Percentiles rank a stretch among this genome's conserved stretches.
Evolutionary conservation across 1,140 invertebrate species (phyloP).

Genomic region (Lithobius niger): DNA sequence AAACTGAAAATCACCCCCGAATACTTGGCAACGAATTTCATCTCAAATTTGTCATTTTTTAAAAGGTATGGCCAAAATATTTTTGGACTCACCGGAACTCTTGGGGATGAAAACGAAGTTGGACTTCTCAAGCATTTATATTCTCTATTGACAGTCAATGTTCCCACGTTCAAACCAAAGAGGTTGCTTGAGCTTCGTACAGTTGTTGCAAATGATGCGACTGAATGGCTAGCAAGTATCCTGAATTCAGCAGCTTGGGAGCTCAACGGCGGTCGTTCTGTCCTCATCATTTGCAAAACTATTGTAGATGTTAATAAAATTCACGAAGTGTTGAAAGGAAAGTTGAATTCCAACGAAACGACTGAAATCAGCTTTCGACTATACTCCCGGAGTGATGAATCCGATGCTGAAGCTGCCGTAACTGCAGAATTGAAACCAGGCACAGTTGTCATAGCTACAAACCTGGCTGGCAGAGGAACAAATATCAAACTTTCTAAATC

Average conservation of each 20-base stretch:
- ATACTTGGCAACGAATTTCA: too few species aligned
- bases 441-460: slow-evolving; percentile 30
- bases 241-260: slow-evolving; percentile 18
- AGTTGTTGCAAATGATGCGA: slow-evolving; percentile 24
- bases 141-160: too few species aligned
- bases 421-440: slow-evolving; percentile 10
- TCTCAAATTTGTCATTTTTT: too few species aligned
- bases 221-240: slow-evolving; percentile 22
- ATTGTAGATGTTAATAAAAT: slow-evolving; percentile 19
- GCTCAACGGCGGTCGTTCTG: slow-evolving; percentile 17
- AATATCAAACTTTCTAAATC: slow-evolving; percentile 27
- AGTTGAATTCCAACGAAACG: too few species aligned
- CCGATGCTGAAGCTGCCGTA: slow-evolving; percentile 11
- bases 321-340: slow-evolving; percentile 3
- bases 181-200: too few species aligned
- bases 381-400: slow-evolving; percentile 19
- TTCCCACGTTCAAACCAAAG: too few species aligned
- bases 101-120: too few species aligned
- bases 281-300: slow-evolving; percentile 27
- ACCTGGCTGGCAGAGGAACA: slow-evolving; percentile 32
- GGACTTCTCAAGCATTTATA: too few species aligned
- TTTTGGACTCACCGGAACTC: too few species aligned
- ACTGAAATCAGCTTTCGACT: slow-evolving; percentile 10
- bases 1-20: too few species aligned
- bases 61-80: too few species aligned